These are phyloP conservation scores for Cabera pusaria DNA, from an alignment of 2,888 invertebrate genomes.

Conservation along the genomic window DNA sequence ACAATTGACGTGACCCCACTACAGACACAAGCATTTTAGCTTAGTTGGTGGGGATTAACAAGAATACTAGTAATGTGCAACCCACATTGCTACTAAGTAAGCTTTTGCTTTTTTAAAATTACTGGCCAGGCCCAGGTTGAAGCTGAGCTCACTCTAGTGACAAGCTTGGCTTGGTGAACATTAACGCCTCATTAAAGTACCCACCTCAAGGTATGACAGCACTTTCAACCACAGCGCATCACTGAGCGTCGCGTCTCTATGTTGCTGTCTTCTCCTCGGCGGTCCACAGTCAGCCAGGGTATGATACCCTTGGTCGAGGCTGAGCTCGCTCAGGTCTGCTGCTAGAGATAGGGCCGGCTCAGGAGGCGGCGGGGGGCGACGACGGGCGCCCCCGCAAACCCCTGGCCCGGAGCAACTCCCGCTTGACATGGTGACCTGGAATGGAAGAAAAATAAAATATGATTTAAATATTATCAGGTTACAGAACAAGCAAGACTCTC, in stretches of 20 bases:
- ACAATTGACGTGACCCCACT: no score
- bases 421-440: slow-evolving; percentile 67
- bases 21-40: no score
- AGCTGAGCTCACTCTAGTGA: no score
- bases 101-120: no score
- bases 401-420: slow-evolving; percentile 72
- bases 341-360: slow-evolving; percentile 72
- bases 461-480: no score
- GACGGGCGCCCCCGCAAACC: slow-evolving; percentile 66
- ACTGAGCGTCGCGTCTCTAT: slow-evolving; percentile 59
- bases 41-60: no score
- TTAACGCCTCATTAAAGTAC: slow-evolving; percentile 7
- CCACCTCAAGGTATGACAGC: slow-evolving; percentile 68
- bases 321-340: slow-evolving; percentile 82
- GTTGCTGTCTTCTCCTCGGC: slow-evolving; percentile 54
- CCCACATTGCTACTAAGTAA: no score
- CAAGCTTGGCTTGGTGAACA: no score
- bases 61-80: no score
- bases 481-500: no score
- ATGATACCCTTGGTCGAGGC: slow-evolving; percentile 92
- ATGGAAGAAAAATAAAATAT: no score
- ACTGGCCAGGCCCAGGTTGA: no score
- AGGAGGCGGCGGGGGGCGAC: slow-evolving; percentile 73
- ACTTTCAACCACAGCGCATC: slow-evolving; percentile 73
- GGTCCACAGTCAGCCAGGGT: slow-evolving; percentile 88